Base-by-base conservation (phyloP, 37 sponge, comb jelly and placozoan genomes). In the Axinella damicornis region DNA sequence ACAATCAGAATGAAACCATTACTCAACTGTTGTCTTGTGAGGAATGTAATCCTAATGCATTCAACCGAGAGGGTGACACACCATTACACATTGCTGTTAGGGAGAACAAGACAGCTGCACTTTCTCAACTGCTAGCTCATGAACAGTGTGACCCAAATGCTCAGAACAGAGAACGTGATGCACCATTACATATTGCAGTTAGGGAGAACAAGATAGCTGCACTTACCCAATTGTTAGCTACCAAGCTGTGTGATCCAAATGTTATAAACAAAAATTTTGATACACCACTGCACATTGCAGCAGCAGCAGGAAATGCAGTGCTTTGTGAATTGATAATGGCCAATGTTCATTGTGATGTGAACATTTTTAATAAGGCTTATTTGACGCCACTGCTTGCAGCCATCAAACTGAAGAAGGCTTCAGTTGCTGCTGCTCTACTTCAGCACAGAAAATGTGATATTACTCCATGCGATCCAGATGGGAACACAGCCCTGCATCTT, bases 181-280 rank as follows among this genome's bases (percentile, higher is more conserved):
- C 81, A 69, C 69, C 81, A 33, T 68, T 80, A 24, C 69, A 69
- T 25, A 20, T 68, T 27, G 81, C 81, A 57, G 59, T 36, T 53
- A 54, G 57, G 32, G 27, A 55, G 6, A 37, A 59, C 19, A 58
- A 6, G 36, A 58, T 76, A 27, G 30, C 5, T 20, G n/a, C n/a
- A n/a, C n/a, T n/a, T n/a, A n/a, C n/a, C n/a, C 32, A 58, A 25
- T 33, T 76, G 20, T 33, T 76, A 4, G 5, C 59, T 18, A 37
- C 13, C 27, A 54, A 76, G 16, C 31, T 28, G 2, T 76, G 77
- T 53, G 36, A 76, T 53, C 77, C 62, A n/a, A 55, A 14, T 13
- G 17, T 58, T 76, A 35, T 14, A 2, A 58, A 54, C 41, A 22
- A 33, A 11, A 16, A n/a, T n/a, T n/a, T n/a, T n/a, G n/a, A n/a